Base-by-base conservation (phyloP, 1,140 invertebrate species). In the Ceratina australensis region DNA sequence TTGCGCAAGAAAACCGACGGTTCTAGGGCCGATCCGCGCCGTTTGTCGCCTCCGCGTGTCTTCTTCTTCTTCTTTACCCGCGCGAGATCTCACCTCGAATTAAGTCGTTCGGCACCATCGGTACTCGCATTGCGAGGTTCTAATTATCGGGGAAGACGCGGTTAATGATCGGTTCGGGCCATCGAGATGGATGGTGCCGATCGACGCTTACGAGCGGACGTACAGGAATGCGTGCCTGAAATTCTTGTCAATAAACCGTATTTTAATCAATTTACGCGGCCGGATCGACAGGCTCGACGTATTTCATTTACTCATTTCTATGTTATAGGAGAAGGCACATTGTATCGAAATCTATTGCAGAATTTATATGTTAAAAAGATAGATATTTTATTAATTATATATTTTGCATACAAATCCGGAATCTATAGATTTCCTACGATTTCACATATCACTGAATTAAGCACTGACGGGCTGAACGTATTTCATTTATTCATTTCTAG, bases 1-100 rank as follows among this genome's bases (percentile, higher is more conserved):
- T 73, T 77, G 80, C 69, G 78, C 83, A 80, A 77, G 74, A 83
- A 42, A 84, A 69, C 57, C 57, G 54, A 18, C 54, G 26, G 33
- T 22, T 71, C 67, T 59, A 57, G 57, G 56, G 20, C 15, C 74
- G 54, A 24, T 24, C 22, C 65, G 56, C 64, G 63, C 52, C 64
- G 28, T 54, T 61, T 50, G 71, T 47, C 47, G 65, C 22, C 33
- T 28, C 24, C 49, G n/a, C 52, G 33, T 10, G 33, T 42, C 33
- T 67, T 50, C 65, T 74, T 22, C 42, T 24, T 7, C n/a, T n/a
- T n/a, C n/a, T n/a, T n/a, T n/a, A n/a, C 8, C 12, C 18, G 56
- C n/a, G 56, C 42, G 61, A 78, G 28, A 47, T 73, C 49, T 50
- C 60, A 72, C n/a, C 52, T 28, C n/a, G 26, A 50, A 68, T 56